Conservation (phyloP, 2,113 vertebrate genomes). For the Diphyllodes magnificus region DNA sequence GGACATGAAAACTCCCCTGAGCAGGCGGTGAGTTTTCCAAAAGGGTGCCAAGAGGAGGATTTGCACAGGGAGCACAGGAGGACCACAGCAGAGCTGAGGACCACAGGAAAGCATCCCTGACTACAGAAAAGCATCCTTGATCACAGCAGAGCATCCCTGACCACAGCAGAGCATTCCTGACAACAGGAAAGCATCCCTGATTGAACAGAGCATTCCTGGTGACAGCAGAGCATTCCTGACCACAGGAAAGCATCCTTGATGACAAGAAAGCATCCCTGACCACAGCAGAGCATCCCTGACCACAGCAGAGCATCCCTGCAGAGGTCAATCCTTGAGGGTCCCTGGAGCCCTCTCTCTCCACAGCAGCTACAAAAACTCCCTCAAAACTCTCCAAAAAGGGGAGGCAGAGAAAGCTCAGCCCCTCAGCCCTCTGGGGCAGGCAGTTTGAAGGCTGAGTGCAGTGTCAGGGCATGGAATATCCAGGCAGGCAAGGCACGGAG, state of each 20-base stretch:
- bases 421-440: not conserved
- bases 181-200: accelerated
- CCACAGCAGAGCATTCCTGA: accelerated
- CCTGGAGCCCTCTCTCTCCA: not conserved
- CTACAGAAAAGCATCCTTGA: not conserved
- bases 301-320: not conserved
- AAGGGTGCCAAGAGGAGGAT: not conserved
- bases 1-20: not conserved
- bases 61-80: not conserved
- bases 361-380: not conserved
- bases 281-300: not conserved
- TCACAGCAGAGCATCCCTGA: accelerated
- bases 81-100: not conserved
- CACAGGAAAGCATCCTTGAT: not conserved
- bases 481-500: not conserved
- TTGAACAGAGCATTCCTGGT: not conserved
- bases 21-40: not conserved
- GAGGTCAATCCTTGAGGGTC: not conserved
- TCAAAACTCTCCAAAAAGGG: not conserved
- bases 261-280: not conserved
- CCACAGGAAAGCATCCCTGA: not conserved
- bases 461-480: accelerated
- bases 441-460: not conserved
- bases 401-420: not conserved
- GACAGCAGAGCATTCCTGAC: not conserved